Evolutionary conservation across 2,113 vertebrate genomes (phyloP).

Genomic region (Ondatra zibethicus): DNA sequence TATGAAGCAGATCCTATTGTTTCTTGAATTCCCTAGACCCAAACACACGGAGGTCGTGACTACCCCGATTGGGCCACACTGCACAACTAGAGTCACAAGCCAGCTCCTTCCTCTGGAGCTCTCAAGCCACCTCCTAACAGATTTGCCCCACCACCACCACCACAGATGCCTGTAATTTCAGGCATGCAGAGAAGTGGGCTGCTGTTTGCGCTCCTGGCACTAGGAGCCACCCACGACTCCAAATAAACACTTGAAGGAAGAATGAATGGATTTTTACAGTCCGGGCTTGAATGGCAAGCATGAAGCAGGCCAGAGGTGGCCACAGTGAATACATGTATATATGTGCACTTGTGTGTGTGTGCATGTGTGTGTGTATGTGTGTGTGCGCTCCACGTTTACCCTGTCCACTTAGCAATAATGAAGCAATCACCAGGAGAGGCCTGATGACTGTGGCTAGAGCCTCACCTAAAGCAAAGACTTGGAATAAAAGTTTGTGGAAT

Average conservation of each 20-base stretch:
- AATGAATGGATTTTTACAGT: not conserved
- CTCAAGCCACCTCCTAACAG: not conserved
- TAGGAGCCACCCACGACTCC: not conserved
- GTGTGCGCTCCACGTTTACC: no score
- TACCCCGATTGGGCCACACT: no score
- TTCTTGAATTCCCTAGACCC: not conserved
- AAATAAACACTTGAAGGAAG: not conserved
- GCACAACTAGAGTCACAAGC: no score
- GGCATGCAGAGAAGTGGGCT: no score
- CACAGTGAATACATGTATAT: not conserved
- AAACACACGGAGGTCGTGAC: no score
- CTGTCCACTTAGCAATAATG: not conserved
- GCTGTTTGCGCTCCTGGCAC: not conserved
- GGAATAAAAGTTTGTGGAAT: not conserved
- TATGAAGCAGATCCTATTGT: not conserved
- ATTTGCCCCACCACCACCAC: no score
- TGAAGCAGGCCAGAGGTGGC: not conserved
- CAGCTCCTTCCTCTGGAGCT: no score
- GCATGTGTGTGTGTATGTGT: no score
- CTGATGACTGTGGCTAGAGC: not conserved
- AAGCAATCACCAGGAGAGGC: not conserved
- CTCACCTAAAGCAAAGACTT: not conserved
- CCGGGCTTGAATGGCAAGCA: not conserved
- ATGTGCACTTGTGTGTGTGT: not conserved
- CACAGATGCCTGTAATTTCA: not conserved